Evolutionary conservation across 2,113 vertebrate genomes (phyloP).

Genomic region (Hyaena hyaena): DNA sequence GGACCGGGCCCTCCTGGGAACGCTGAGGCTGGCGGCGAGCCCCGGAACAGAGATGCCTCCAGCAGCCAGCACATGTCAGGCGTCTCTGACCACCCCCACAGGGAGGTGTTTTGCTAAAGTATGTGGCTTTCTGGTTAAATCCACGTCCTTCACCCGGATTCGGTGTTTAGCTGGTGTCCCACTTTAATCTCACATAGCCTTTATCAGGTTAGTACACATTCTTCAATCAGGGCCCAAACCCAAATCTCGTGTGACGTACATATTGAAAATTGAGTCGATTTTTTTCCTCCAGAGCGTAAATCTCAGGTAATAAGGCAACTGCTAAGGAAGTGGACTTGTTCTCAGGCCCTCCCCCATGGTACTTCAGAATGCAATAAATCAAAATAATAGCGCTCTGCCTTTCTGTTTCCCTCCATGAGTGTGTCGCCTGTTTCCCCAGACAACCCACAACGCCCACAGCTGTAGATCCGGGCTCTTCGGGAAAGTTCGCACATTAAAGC

Average conservation of each 20-base stretch:
- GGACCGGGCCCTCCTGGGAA: slow-evolving; percentile 37
- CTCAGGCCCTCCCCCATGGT: slow-evolving; percentile 67
- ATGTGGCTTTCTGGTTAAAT: slow-evolving; percentile 72
- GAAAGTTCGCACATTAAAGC: background rate
- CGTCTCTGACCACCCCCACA: slow-evolving; percentile 34
- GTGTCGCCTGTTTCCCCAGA: slow-evolving; percentile 65
- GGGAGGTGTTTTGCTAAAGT: slow-evolving; percentile 73
- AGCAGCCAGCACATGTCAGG: slow-evolving; percentile 63
- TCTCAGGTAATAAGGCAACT: slow-evolving; percentile 86
- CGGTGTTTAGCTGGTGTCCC: slow-evolving; percentile 22
- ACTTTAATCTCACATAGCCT: slow-evolving; percentile 43
- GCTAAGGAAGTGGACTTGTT: slow-evolving; percentile 69
- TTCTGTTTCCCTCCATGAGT: background rate
- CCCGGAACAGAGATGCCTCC: slow-evolving; percentile 50
- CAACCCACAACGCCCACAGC: background rate
- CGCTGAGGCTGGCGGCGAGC: slow-evolving; percentile 25
- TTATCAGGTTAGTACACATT: slow-evolving; percentile 70
- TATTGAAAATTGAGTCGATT: slow-evolving; percentile 83
- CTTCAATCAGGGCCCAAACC: slow-evolving; percentile 73
- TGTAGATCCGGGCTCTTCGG: background rate
- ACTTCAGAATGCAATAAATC: slow-evolving; percentile 80
- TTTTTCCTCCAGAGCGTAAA: slow-evolving; percentile 79
- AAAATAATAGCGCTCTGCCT: slow-evolving; percentile 35
- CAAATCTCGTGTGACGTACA: slow-evolving; percentile 78
- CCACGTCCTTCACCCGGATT: slow-evolving; percentile 64